Evolutionary conservation across 2,113 vertebrate species (phyloP).

Genomic region (Taxidea taxus): DNA sequence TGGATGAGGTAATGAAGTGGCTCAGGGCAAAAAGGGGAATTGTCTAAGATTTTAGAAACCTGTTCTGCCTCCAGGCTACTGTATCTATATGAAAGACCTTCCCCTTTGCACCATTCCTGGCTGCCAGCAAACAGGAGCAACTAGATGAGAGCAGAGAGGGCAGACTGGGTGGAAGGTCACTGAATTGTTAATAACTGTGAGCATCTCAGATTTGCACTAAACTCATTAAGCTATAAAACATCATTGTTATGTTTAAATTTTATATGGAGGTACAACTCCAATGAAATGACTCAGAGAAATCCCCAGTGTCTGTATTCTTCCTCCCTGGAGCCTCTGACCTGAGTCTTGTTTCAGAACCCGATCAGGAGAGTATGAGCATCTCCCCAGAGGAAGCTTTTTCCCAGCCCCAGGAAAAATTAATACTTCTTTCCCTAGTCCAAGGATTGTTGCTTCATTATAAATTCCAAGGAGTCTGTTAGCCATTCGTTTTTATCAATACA

Average conservation of each 20-base stretch:
- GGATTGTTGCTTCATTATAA: neutral
- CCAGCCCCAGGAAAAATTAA: neutral
- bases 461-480: neutral
- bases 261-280: neutral
- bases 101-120: neutral
- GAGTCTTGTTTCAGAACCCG: neutral
- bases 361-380: neutral
- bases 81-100: neutral
- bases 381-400: neutral
- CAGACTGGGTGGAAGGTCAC: neutral
- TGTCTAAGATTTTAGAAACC: neutral
- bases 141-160: neutral
- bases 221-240: neutral
- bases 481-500: neutral
- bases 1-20: neutral
- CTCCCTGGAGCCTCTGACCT: neutral
- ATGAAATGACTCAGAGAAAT: neutral
- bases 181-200: neutral
- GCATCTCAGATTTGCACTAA: neutral
- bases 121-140: no score
- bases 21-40: neutral
- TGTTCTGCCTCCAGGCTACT: neutral
- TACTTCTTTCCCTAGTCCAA: neutral
- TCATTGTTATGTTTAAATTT: neutral
- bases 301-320: neutral